phyloP scores from a whole-genome alignment of 2,888 invertebrate genomes.

The Drosophila tanythrix region DNA sequence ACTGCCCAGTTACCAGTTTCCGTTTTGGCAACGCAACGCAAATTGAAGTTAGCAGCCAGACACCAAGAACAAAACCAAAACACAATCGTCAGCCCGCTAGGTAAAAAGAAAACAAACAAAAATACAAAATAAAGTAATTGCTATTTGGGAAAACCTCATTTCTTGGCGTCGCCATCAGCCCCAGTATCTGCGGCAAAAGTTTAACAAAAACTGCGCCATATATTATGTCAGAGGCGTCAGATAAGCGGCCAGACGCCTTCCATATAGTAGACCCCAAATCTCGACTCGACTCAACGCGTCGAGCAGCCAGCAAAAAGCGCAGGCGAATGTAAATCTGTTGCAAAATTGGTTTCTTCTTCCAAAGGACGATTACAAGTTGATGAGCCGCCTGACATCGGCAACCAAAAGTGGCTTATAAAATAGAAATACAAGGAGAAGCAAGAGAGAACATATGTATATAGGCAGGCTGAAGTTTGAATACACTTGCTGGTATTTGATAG shows the following conservation, averaged over 20 bases:
- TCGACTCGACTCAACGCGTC: slow-evolving; percentile 15
- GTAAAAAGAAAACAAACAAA: slow-evolving; percentile 22
- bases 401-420: slow-evolving; percentile 40
- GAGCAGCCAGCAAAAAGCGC: slow-evolving; percentile 39
- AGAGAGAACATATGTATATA: background rate
- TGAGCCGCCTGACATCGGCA: slow-evolving; percentile 58
- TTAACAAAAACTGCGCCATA: slow-evolving; percentile 73
- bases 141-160: slow-evolving; percentile 55
- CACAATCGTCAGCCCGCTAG: slow-evolving; percentile 40
- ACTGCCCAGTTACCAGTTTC: slow-evolving; percentile 22
- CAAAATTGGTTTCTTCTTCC: slow-evolving; percentile 71
- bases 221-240: slow-evolving; percentile 81
- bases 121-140: slow-evolving; percentile 53
- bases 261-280: slow-evolving; percentile 28
- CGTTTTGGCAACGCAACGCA: slow-evolving; percentile 37
- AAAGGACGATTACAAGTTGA: slow-evolving; percentile 73
- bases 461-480: background rate
- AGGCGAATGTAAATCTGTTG: slow-evolving; percentile 71
- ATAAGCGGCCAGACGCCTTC: slow-evolving; percentile 64
- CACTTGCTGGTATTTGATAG: background rate
- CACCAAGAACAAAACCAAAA: slow-evolving; percentile 36
- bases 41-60: slow-evolving; percentile 31
- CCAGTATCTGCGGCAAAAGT: slow-evolving; percentile 61
- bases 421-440: slow-evolving; percentile 1
- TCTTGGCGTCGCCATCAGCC: slow-evolving; percentile 20